Evolutionary conservation across 2,113 vertebrate genomes (phyloP).

Genomic region (Labeo rohita): DNA sequence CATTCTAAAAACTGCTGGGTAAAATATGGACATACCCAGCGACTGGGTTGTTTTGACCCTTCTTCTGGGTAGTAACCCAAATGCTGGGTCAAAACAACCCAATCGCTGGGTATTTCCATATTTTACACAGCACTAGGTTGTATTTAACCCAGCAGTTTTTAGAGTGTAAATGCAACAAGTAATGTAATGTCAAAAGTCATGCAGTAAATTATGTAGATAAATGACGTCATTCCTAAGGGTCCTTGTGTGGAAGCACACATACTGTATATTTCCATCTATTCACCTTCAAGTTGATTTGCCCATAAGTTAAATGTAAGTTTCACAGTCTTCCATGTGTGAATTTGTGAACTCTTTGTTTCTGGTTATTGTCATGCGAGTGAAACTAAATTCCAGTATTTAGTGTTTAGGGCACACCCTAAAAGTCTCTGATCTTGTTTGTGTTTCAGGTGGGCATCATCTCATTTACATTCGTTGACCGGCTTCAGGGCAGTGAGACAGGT

Average conservation of each 20-base stretch:
- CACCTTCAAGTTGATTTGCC: not conserved
- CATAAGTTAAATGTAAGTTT: not conserved
- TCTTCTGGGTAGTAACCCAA: no score
- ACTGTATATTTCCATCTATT: not conserved
- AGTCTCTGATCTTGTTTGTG: not conserved
- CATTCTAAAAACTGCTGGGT: no score
- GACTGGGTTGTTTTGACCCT: no score
- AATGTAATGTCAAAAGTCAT: no score
- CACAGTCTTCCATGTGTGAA: not conserved
- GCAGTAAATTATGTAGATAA: not conserved
- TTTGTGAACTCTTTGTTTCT: not conserved
- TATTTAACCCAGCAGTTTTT: no score
- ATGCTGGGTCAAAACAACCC: no score
- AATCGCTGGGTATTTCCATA: no score
- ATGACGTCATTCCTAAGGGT: no score
- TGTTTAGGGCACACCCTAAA: not conserved
- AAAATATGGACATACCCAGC: no score
- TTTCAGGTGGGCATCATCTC: not conserved
- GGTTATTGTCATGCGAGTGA: not conserved
- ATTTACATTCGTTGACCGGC: not conserved
- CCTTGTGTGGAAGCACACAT: not conserved
- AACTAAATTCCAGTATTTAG: not conserved
- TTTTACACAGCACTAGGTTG: no score
- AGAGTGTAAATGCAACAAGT: no score
- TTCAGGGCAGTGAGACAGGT: not conserved